Evolutionary conservation across 1,140 invertebrate species (phyloP).

Genomic region (Euborellia annulipes): DNA sequence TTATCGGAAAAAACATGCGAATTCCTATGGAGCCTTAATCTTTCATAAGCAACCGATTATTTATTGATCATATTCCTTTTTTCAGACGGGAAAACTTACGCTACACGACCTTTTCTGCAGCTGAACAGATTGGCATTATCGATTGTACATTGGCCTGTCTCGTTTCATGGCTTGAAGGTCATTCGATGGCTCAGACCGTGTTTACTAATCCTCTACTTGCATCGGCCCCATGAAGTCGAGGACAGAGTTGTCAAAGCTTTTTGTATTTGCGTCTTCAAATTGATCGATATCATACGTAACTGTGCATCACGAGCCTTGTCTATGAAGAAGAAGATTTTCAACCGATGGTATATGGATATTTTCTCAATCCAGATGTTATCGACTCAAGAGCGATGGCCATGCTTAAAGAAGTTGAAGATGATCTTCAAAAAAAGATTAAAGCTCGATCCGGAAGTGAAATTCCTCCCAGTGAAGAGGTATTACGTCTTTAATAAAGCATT

Average conservation of each 20-base stretch:
- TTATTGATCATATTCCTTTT: too few relatives aligned
- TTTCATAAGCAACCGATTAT: too few relatives aligned
- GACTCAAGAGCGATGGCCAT: constrained; percentile 65
- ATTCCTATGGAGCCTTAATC: too few relatives aligned
- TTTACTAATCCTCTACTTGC: constrained; percentile 93
- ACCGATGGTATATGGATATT: constrained; percentile 81
- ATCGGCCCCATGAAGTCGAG: constrained; percentile 71
- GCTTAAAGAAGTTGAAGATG: constrained; percentile 84
- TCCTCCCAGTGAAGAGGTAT: too few relatives aligned
- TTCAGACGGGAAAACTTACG: constrained; percentile 59
- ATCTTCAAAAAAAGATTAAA: constrained; percentile 58
- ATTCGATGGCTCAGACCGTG: constrained; percentile 90
- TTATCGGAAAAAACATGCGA: too few relatives aligned
- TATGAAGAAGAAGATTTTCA: constrained; percentile 95
- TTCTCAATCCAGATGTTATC: constrained; percentile 64
- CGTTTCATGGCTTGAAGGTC: constrained; percentile 88
- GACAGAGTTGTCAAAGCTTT: constrained; percentile 75
- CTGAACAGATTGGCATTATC: constrained; percentile 70
- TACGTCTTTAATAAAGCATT: too few relatives aligned
- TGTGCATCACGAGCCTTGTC: constrained; percentile 45
- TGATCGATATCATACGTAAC: constrained; percentile 61
- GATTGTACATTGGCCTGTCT: constrained; percentile 85
- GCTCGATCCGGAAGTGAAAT: too few relatives aligned
- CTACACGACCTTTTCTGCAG: constrained; percentile 52
- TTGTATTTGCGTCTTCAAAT: constrained; percentile 74